These are phyloP conservation scores for Stichopus chloronotus DNA, from an alignment of 35 echinoderm and acorn worm genomes.

Conservation along the genomic window DNA sequence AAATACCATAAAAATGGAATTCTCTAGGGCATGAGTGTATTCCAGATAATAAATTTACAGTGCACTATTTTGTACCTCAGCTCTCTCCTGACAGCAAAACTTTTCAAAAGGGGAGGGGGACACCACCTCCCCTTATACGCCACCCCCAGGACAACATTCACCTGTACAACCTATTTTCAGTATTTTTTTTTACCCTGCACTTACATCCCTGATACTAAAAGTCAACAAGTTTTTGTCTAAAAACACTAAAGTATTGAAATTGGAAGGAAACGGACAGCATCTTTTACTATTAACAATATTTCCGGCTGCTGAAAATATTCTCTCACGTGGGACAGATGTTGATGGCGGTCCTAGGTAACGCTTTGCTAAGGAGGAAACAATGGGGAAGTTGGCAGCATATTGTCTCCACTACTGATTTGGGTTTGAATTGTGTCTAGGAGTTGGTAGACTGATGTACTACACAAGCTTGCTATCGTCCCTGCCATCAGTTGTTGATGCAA, in stretches of 20 bases:
- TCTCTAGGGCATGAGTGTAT: too few relatives aligned
- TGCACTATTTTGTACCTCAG: too few relatives aligned
- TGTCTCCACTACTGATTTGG: not conserved
- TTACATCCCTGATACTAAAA: too few relatives aligned
- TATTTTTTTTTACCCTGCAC: too few relatives aligned
- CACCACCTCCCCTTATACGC: too few relatives aligned
- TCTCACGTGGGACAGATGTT: not conserved
- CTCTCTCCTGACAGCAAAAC: too few relatives aligned
- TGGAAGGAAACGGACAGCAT: not conserved
- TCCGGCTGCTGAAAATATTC: constrained; percentile 14
- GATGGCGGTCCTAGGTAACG: not conserved
- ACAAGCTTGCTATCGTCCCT: not conserved
- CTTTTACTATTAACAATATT: constrained; percentile 4
- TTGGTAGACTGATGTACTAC: not conserved
- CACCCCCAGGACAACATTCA: too few relatives aligned
- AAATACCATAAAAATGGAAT: too few relatives aligned
- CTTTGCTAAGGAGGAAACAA: constrained; percentile 3
- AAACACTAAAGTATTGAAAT: constrained; percentile 23
- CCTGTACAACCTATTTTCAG: too few relatives aligned
- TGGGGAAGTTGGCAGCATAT: not conserved
- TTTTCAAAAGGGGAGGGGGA: too few relatives aligned
- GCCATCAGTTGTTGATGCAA: not conserved
- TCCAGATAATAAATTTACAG: too few relatives aligned
- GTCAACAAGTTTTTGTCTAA: not conserved
- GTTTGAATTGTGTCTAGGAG: constrained; percentile 1